These are phyloP conservation scores for Idaea dimidiata DNA, from an alignment of 2,888 invertebrate species.

Conservation along the genomic window DNA sequence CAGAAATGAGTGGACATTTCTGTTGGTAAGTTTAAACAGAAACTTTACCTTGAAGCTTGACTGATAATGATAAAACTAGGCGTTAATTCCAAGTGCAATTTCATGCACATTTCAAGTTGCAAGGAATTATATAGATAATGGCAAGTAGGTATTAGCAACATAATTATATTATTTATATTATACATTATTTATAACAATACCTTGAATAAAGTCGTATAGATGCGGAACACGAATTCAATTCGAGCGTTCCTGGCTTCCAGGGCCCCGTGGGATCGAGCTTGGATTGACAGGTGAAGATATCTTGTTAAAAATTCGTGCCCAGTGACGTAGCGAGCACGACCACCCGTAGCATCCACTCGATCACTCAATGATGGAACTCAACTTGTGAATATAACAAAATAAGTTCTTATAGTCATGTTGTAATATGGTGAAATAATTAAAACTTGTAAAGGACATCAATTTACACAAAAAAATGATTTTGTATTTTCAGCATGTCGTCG, in stretches of 20 bases:
- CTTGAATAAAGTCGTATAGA: neutral
- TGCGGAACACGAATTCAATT: neutral
- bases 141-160: no score
- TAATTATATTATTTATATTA: no score
- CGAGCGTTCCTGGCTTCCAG: neutral
- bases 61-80: no score
- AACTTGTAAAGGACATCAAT: neutral
- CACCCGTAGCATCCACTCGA: neutral
- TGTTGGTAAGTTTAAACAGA: neutral
- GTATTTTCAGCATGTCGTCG: neutral
- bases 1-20: neutral
- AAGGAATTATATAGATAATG: no score
- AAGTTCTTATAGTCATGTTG: neutral
- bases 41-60: slow-evolving; percentile 4
- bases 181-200: neutral
- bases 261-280: neutral
- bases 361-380: neutral
- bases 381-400: neutral
- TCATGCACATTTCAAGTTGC: neutral
- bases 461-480: neutral
- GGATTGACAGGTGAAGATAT: slow-evolving; percentile 10
- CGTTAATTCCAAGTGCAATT: neutral
- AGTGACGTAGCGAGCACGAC: neutral
- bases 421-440: neutral
- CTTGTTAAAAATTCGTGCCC: neutral